These are phyloP conservation scores for Noturus placidus DNA, from an alignment of 2,113 vertebrate genomes.

Conservation along the genomic window DNA sequence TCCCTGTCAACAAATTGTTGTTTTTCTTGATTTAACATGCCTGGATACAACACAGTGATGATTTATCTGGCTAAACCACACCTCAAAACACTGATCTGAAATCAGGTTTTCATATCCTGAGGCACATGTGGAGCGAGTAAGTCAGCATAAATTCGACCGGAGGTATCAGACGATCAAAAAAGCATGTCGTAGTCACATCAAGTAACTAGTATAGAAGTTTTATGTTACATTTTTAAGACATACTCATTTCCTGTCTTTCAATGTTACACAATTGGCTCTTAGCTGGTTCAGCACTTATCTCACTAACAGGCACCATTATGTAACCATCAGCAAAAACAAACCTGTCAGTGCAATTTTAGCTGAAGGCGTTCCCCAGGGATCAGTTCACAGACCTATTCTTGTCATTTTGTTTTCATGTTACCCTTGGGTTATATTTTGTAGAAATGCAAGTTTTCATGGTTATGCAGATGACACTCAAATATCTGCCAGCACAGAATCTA, in stretches of 20 bases:
- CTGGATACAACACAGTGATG: not conserved
- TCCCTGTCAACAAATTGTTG: not conserved
- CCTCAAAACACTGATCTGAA: not conserved
- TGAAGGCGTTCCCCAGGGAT: not conserved
- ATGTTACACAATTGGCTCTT: not conserved
- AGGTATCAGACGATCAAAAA: not conserved
- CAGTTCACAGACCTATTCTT: not conserved
- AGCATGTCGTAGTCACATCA: not conserved
- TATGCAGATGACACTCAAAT: not conserved
- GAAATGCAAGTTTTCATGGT: not conserved
- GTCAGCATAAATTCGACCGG: not conserved
- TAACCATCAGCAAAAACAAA: constrained; percentile 13
- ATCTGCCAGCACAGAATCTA: not conserved
- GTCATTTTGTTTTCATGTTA: not conserved
- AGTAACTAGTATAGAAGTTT: not conserved
- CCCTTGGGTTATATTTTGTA: not conserved
- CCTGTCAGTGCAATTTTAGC: not conserved
- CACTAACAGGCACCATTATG: constrained; percentile 1
- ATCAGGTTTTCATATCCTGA: not conserved
- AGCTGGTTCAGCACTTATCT: not conserved
- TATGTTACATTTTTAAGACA: not conserved
- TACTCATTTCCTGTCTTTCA: not conserved
- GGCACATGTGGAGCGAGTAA: not conserved
- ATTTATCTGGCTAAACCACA: not conserved
- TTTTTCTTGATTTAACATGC: not conserved